Evolutionary conservation across 1,140 invertebrate species (phyloP).

Genomic region (Leptopilina boulardi): DNA sequence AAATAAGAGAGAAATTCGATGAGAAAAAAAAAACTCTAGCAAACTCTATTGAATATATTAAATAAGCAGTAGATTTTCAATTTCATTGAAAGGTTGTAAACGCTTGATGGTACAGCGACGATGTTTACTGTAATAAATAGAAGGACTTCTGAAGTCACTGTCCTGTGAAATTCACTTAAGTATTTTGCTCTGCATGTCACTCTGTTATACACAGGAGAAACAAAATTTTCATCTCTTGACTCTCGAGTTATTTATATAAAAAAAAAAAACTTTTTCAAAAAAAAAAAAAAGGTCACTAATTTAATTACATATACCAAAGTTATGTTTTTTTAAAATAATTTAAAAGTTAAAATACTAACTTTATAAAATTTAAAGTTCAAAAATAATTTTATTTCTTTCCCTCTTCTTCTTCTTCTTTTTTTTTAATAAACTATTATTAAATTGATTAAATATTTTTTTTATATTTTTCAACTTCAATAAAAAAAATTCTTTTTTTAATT

Average conservation of each 20-base stretch:
- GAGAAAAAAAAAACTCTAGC: neutral
- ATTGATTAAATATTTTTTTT: no score
- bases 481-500: no score
- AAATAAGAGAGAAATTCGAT: constrained; percentile 12
- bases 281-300: no score
- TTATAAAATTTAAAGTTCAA: no score
- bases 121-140: constrained; percentile 14
- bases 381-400: no score
- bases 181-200: constrained; percentile 4
- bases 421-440: no score
- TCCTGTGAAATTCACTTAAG: constrained; percentile 5
- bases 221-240: neutral
- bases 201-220: neutral
- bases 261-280: no score
- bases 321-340: no score
- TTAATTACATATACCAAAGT: no score
- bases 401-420: no score
- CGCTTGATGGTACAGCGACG: constrained; percentile 7
- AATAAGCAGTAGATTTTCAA: constrained; percentile 12
- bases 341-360: no score
- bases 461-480: no score
- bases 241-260: neutral
- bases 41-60: constrained; percentile 18
- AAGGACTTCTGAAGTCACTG: constrained; percentile 16
- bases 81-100: constrained; percentile 14